A percentile compares a stretch with the other conserved stretches of the same genome.
Evolutionary conservation across 2,113 vertebrate genomes (phyloP).

Genomic region (Rana temporaria): DNA sequence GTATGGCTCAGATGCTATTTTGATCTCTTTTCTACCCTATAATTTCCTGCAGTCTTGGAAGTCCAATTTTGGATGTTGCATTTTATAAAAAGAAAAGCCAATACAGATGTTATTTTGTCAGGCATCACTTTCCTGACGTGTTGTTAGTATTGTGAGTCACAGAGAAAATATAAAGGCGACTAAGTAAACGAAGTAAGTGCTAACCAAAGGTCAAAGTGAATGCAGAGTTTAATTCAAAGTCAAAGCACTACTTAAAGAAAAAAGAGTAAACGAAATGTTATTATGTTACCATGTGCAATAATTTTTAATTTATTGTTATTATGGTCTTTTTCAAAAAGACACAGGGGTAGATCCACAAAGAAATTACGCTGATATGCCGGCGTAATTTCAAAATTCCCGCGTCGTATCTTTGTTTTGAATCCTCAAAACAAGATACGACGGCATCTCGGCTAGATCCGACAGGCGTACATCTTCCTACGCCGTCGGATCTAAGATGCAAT

Average conservation of each 20-base stretch:
- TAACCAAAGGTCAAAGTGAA: constrained; percentile 7
- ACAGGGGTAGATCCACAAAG: too few relatives aligned
- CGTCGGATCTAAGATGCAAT: too few relatives aligned
- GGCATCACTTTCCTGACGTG: constrained; percentile 14
- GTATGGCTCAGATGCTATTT: constrained; percentile 23
- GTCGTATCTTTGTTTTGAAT: too few relatives aligned
- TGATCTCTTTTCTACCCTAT: constrained; percentile 27
- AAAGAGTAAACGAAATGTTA: too few relatives aligned
- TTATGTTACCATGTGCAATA: too few relatives aligned
- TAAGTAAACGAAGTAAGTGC: constrained; percentile 39
- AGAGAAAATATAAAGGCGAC: constrained; percentile 31
- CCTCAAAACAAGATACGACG: too few relatives aligned
- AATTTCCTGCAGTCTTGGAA: constrained; percentile 30
- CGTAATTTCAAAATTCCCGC: too few relatives aligned
- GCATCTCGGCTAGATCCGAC: too few relatives aligned
- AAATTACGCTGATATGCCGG: too few relatives aligned
- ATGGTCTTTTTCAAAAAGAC: too few relatives aligned
- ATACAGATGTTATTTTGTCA: constrained; percentile 44
- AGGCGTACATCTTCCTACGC: too few relatives aligned
- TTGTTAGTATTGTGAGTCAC: constrained; percentile 3
- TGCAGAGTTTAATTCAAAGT: constrained; percentile 15
- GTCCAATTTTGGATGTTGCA: constrained; percentile 20
- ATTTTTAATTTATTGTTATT: too few relatives aligned
- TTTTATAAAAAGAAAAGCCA: constrained; percentile 7
- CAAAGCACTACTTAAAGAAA: neutral